These are phyloP conservation scores for Ailurus styani DNA, from an alignment of 2,113 vertebrate species.

Conservation along the genomic window DNA sequence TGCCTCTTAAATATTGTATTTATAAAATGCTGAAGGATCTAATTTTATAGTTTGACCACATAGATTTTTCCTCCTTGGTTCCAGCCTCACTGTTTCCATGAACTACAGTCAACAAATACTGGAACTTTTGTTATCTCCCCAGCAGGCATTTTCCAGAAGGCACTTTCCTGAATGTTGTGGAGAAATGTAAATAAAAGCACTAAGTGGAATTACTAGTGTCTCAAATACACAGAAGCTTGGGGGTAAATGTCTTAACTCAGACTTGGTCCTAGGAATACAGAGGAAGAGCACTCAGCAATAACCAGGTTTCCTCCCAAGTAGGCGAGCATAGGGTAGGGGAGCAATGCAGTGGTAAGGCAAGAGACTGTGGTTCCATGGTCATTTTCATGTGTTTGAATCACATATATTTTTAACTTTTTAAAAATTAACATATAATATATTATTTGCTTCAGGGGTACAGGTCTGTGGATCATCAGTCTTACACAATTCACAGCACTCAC, in stretches of 20 bases:
- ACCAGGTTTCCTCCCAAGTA: too few species aligned
- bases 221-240: background rate
- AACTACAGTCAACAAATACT: background rate
- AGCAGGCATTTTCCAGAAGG: accelerated
- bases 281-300: background rate
- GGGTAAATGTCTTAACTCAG: background rate
- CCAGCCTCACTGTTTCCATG: background rate
- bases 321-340: background rate
- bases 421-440: too few species aligned
- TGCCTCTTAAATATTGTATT: background rate
- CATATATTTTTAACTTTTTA: background rate
- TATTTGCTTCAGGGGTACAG: too few species aligned
- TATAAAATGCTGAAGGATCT: background rate
- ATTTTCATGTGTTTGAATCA: background rate
- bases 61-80: background rate
- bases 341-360: background rate
- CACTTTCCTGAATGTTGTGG: background rate
- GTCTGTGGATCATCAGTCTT: too few species aligned
- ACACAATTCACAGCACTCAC: too few species aligned
- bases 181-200: background rate
- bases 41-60: background rate
- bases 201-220: background rate
- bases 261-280: background rate
- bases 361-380: background rate
- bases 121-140: accelerated